Base-by-base conservation (phyloP, 2,888 invertebrate species). In the Synergus japonicus region DNA sequence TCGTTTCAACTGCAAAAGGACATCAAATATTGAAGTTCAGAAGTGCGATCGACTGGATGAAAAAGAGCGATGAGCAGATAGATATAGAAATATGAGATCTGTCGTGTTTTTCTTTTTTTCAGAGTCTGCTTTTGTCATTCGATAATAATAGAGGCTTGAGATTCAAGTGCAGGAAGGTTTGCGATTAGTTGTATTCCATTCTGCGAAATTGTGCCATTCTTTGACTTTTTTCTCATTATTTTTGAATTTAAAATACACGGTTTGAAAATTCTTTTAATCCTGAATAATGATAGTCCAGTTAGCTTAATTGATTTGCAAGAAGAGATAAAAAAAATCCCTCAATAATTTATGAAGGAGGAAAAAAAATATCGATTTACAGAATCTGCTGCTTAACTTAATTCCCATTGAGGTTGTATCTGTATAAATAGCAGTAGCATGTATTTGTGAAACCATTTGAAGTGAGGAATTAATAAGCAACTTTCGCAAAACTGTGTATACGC, bases 11-110 rank as follows among this genome's bases (percentile, higher is more conserved):
- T 67, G 44, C 44, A 49, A 67, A 67, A 46, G 67, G 37, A 37
- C 46, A 69, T 49, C 46, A 69, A 69, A 69, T 69, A 69, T 69
- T 69, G 22, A 46, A 69, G 46, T 12, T 49, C 22, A 46, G 46
- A 69, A 69, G 29, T 49, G 46, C 46, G 67, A 46, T 69, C 46
- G 29, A 44, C 69, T 69, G 9, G 49, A 49, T 9, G 69, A 49
- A 69, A 37, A 18, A 46, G 67, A 67, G 44, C 67, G 18, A 43
- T 43, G 43, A 65, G 15, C 12, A 43, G n/a, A 66, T n/a, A 66
- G 37, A 37, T 7, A 8, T 54, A 54, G 18, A 37, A n/a, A 66
- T 7, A 37, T 37, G 64, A 49, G 13, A 15, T 49, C 15, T 64
- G 29, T 63, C 22, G 0, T 22, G 29, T 37, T 64, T 37, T 37